phyloP scores from a whole-genome alignment of 2,113 vertebrate species.

The Ancistrus triradiatus region DNA sequence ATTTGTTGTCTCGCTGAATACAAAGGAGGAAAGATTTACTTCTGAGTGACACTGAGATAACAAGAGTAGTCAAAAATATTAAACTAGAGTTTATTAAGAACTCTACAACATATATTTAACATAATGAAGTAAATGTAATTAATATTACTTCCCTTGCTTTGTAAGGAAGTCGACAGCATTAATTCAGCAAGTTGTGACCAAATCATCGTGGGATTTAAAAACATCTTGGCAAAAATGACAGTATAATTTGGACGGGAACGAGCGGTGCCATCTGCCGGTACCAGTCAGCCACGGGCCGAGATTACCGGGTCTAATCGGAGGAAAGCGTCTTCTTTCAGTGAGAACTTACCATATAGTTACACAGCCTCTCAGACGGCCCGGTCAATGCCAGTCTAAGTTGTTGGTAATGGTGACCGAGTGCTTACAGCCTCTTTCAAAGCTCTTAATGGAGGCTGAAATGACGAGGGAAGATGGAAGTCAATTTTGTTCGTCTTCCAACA shows the following conservation, averaged over 20 bases:
- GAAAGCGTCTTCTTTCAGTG: constrained; percentile 15
- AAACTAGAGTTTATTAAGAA: too few relatives aligned
- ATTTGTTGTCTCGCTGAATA: too few relatives aligned
- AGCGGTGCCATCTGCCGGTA: constrained; percentile 6
- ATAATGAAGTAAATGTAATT: too few relatives aligned
- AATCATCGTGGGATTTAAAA: constrained; percentile 6
- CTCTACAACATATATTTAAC: too few relatives aligned
- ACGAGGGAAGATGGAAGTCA: constrained; percentile 3
- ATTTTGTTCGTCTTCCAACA: background rate
- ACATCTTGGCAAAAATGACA: constrained; percentile 19
- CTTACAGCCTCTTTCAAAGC: background rate
- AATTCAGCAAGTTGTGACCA: background rate
- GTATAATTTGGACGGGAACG: constrained; percentile 16
- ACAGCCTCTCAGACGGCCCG: constrained; percentile 5
- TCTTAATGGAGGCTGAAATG: constrained; percentile 5
- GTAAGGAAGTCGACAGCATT: too few relatives aligned
- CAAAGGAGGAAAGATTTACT: too few relatives aligned
- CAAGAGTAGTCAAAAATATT: too few relatives aligned
- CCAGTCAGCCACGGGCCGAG: constrained; percentile 1
- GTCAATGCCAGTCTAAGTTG: constrained; percentile 13
- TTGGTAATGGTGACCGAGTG: background rate
- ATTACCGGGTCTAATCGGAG: constrained; percentile 16
- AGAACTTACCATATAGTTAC: constrained; percentile 11
- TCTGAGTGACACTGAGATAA: too few relatives aligned
- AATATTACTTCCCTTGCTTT: too few relatives aligned